Percentiles rank a stretch among this genome's conserved stretches.
phyloP scores from a whole-genome alignment of 2,113 vertebrate genomes.

The Clarias magur region DNA sequence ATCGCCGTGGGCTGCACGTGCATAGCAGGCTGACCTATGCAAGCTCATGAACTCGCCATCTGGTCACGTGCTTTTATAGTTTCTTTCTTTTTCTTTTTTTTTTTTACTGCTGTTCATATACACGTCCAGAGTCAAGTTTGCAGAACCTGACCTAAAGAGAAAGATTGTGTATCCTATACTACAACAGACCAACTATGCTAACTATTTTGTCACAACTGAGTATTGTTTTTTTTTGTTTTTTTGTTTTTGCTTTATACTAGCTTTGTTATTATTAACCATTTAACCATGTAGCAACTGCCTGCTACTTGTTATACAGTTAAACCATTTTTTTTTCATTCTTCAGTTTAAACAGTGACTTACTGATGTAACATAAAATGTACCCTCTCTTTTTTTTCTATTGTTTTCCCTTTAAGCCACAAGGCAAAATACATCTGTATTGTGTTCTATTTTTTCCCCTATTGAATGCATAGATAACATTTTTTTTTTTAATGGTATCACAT shows the following conservation, averaged over 20 bases:
- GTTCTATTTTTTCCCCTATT: not conserved
- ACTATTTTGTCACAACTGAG: not conserved
- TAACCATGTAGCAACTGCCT: not conserved
- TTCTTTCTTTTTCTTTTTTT: no score
- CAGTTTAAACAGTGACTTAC: not conserved
- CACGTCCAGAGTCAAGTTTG: not conserved
- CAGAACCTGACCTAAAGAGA: not conserved
- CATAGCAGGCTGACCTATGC: conserved; percentile 72
- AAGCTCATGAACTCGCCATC: not conserved
- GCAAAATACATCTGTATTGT: not conserved
- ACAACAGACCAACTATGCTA: conserved; percentile 5
- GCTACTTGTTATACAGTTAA: not conserved
- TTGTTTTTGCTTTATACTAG: not conserved
- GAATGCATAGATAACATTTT: not conserved
- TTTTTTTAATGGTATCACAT: not conserved
- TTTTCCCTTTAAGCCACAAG: not conserved
- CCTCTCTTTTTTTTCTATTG: not conserved
- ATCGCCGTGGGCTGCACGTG: conserved; percentile 85
- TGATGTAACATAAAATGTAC: not conserved
- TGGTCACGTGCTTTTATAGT: not conserved
- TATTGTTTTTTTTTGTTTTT: not conserved
- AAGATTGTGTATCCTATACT: not conserved
- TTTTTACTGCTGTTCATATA: not conserved
- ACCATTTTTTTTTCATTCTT: not conserved
- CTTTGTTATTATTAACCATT: not conserved